A percentile compares a stretch with the other conserved stretches of the same genome.
These are phyloP conservation scores for Darevskia nairensis DNA, from an alignment of 2,797 vertebrate species.

Conservation along the genomic window DNA sequence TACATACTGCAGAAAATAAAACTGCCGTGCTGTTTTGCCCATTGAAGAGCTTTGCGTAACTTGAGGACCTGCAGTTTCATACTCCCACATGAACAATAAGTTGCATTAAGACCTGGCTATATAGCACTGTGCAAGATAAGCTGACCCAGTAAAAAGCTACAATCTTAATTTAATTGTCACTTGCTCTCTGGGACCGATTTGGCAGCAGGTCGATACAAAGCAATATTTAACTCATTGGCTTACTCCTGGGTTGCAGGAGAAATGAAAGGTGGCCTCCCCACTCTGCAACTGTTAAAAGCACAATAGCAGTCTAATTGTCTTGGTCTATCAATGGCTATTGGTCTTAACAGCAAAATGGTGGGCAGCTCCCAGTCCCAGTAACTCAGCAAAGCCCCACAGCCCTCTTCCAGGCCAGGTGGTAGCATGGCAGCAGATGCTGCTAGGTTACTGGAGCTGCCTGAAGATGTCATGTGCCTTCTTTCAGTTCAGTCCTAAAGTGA, in stretches of 20 bases:
- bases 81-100: slow-evolving; percentile 1
- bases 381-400: too few relatives aligned
- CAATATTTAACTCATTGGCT: not conserved
- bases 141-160: slow-evolving; percentile 21
- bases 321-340: not conserved
- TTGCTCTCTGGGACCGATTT: not conserved
- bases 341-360: not conserved
- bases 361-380: not conserved
- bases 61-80: slow-evolving; percentile 4
- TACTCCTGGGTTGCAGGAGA: not conserved
- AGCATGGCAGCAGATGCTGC: not conserved
- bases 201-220: not conserved
- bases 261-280: not conserved
- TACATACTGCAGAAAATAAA: not conserved
- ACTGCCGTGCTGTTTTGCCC: not conserved
- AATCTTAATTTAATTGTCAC: slow-evolving; percentile 4
- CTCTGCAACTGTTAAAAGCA: not conserved
- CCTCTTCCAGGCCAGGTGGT: not conserved
- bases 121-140: slow-evolving; percentile 8
- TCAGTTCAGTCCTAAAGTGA: not conserved
- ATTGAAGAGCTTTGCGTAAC: not conserved
- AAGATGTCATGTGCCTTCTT: not conserved
- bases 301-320: not conserved
- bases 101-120: not conserved
- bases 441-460: not conserved